A percentile compares a stretch with the other conserved stretches of the same genome.
These are phyloP conservation scores for Eupithecia pulchellata DNA, from an alignment of 2,888 invertebrate species.

Conservation along the genomic window DNA sequence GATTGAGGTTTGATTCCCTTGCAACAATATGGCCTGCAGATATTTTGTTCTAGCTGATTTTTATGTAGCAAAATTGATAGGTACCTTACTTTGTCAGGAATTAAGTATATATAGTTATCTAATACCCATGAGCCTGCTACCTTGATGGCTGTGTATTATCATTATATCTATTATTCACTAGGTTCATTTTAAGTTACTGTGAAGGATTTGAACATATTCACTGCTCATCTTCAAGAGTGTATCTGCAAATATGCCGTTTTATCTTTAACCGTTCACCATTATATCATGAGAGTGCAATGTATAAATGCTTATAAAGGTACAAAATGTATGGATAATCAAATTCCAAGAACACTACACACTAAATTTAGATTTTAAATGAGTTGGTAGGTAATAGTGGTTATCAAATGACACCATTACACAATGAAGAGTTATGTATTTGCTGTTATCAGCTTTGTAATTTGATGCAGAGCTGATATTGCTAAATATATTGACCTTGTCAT, in stretches of 20 bases:
- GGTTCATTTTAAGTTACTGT: neutral
- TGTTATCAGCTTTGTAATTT: conserved; percentile 23
- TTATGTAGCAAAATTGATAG: too few species aligned
- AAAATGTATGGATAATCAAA: neutral
- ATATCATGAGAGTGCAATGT: neutral
- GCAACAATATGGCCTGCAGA: neutral
- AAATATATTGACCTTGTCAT: neutral
- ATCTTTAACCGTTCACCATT: neutral
- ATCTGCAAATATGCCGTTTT: neutral
- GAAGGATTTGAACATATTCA: neutral
- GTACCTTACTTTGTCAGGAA: too few species aligned
- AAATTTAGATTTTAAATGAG: neutral
- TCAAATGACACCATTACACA: conserved; percentile 11
- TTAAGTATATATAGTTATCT: too few species aligned
- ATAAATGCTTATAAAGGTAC: neutral
- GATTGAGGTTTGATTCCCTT: neutral
- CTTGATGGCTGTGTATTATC: too few species aligned
- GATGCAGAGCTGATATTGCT: conserved; percentile 5
- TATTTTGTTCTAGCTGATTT: too few species aligned
- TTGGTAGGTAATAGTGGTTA: neutral
- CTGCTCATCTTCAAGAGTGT: neutral
- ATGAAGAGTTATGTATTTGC: conserved; percentile 9
- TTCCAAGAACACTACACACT: neutral
- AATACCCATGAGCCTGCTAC: too few species aligned
- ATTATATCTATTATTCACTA: too few species aligned